A percentile compares a stretch with the other conserved stretches of the same genome.
Conservation (phyloP, 1,140 invertebrate species). For the Yoshiicerus persimilis region DNA sequence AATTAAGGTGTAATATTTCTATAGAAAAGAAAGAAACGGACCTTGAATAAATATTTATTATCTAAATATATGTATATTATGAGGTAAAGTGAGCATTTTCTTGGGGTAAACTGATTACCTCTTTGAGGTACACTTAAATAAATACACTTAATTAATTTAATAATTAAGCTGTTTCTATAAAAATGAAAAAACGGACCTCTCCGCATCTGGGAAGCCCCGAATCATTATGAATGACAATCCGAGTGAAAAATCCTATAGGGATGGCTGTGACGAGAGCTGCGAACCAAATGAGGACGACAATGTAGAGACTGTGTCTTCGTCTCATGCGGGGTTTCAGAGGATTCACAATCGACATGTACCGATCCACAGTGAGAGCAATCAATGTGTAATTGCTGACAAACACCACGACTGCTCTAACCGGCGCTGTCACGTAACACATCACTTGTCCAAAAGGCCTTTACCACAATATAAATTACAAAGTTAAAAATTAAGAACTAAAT, state of each 20-base stretch:
- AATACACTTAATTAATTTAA: no score
- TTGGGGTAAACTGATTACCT: no score
- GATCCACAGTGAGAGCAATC: conserved; percentile 79
- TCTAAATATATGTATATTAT: no score
- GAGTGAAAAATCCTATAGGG: conserved; percentile 71
- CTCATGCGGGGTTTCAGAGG: conserved; percentile 76
- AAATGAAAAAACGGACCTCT: neutral
- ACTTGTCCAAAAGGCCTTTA: conserved; percentile 72
- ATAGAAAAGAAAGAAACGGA: no score
- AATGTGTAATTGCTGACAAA: conserved; percentile 72
- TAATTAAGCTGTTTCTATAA: neutral
- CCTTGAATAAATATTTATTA: no score
- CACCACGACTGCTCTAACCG: conserved; percentile 62
- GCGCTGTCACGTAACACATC: conserved; percentile 77
- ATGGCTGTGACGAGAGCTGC: conserved; percentile 77
- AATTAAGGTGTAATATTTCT: no score
- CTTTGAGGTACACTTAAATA: no score
- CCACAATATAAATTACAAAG: neutral
- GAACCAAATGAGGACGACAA: conserved; percentile 74
- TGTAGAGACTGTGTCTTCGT: conserved; percentile 66
- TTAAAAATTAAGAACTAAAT: neutral
- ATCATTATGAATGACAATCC: neutral
- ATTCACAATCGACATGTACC: conserved; percentile 83
- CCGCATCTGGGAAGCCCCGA: neutral
- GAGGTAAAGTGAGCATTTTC: no score